Percentiles rank a stretch among this genome's conserved stretches.
Conservation (phyloP, 2,888 invertebrate genomes). For the Rhaphigaster nebulosa region DNA sequence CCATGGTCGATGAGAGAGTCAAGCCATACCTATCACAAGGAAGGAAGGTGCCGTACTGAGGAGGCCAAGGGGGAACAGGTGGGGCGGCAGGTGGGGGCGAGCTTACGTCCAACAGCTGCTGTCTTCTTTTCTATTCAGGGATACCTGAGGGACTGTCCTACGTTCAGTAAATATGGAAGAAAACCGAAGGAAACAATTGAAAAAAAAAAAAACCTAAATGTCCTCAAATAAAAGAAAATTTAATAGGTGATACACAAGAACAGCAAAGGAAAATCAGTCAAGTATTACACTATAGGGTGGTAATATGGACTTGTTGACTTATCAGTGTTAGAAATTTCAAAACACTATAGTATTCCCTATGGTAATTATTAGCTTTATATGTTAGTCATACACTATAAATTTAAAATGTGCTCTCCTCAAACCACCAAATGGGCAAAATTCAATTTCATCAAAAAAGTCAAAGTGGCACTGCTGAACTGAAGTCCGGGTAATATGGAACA, state of each 20-base stretch:
- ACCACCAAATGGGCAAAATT: too few species aligned
- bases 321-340: too few species aligned
- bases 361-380: too few species aligned
- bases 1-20: constrained; percentile 11
- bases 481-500: too few species aligned
- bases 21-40: constrained; percentile 41
- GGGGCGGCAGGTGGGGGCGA: constrained; percentile 46
- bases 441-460: too few species aligned
- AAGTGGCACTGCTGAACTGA: too few species aligned
- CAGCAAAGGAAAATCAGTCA: too few species aligned
- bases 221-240: background rate
- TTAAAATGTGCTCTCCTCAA: too few species aligned
- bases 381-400: too few species aligned
- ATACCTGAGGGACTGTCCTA: background rate
- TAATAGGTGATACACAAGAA: background rate
- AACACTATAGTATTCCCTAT: too few species aligned
- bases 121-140: background rate
- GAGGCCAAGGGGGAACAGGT: background rate
- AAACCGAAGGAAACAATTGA: background rate
- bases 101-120: background rate
- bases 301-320: too few species aligned
- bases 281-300: too few species aligned
- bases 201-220: background rate
- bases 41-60: constrained; percentile 31
- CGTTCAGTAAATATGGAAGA: background rate